A percentile compares a stretch with the other conserved stretches of the same genome.
phyloP scores from a whole-genome alignment of 1,140 invertebrate genomes.

The Monomorium pharaonis region DNA sequence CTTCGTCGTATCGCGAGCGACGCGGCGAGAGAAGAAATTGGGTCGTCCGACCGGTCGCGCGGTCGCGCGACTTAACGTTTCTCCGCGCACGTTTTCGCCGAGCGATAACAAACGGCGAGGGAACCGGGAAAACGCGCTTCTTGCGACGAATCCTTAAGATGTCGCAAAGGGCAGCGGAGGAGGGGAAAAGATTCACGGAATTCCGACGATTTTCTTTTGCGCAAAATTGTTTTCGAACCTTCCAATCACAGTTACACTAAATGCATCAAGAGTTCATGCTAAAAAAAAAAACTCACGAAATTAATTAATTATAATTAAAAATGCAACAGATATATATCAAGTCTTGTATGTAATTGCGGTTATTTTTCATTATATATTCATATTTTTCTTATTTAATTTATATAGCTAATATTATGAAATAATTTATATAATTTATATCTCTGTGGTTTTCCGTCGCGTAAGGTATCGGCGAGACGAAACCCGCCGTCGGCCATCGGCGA shows the following conservation, averaged over 20 bases:
- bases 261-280: background rate
- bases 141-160: background rate
- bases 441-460: background rate
- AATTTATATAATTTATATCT: background rate
- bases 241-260: background rate
- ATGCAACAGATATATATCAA: background rate
- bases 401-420: no score
- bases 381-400: no score
- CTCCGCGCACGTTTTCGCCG: background rate
- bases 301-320: background rate
- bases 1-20: background rate
- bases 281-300: background rate
- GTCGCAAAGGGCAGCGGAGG: no score
- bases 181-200: background rate
- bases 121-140: background rate
- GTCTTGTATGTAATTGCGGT: background rate
- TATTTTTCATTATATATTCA: background rate
- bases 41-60: constrained; percentile 35
- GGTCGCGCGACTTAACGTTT: constrained; percentile 1
- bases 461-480: background rate
- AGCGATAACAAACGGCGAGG: background rate
- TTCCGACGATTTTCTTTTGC: background rate
- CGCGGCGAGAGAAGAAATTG: constrained; percentile 52
- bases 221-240: background rate
- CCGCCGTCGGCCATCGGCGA: no score